Base-by-base conservation (phyloP, 2,797 vertebrate species). In the Propithecus perrieri region DNA sequence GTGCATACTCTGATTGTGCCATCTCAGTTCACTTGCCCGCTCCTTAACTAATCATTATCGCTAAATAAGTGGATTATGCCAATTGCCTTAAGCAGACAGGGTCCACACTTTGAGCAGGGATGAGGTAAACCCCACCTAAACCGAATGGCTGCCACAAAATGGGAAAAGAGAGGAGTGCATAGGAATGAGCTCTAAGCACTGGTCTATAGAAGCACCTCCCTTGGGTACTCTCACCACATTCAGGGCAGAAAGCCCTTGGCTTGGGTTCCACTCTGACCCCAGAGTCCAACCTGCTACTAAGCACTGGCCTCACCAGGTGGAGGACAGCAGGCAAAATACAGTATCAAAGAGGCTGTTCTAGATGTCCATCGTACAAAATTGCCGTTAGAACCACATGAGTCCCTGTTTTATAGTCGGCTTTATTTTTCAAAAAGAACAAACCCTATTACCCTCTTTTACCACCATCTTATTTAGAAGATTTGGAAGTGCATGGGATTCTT, bases 1-100 rank as follows among this genome's bases (percentile, higher is more conserved):
- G 0, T 0, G 33, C 53, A 15, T 30, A 20, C 38, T 35, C 0
- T 43, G 26, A 53, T 41, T 9, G 12, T 13, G 2, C 8, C 12
- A 1, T 65, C 55, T 57, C 9, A 14, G 20, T 57, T 35, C 30
- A 67, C 18, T 4, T 18, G 7, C 43, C 38, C 5, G 24, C 43
- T 57, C 7, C 85, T n/a, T 35, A 8, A 2, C 30, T 43, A 74
- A 0, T 20, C 8, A 1, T 5, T 13, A 4, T 35, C 24, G 28
- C 18, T 26, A 2, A 67, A 1, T 79, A 22, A 74, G 33, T 35
- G 13, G 63, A 11, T 65, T 3, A 1, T 59, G 43, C 72, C 10
- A 7, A 2, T n/a, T 22, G 33, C 46, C 38, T 24, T 63, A 2
- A 11, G 48, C 18, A 92, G 50, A 59, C 1, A 55, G 35, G 9